Base-by-base conservation (phyloP, 2,888 invertebrate genomes). In the Hydrotaea diabolus region DNA sequence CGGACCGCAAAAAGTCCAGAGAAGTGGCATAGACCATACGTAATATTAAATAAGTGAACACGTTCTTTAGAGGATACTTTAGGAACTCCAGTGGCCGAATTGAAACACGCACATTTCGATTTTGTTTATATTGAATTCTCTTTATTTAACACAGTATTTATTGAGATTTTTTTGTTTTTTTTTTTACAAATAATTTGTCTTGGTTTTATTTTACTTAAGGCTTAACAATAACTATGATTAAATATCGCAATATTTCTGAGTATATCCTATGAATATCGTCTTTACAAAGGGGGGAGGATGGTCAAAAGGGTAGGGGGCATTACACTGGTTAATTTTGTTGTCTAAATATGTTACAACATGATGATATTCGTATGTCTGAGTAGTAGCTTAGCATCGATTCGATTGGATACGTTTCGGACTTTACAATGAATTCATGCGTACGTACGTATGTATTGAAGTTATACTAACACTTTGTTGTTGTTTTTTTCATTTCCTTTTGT, bases 171-270 rank as follows among this genome's bases (percentile, higher is more conserved):
- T 74, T 59, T 74, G 57, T 73, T 78, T 46, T 19, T 46, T 31
- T 71, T 73, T 74, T 85, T 85, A 85, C 82, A 85, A 82, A 80
- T 80, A 82, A 46, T 71, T 69, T 69, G 39, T 66, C 39, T 66
- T 66, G 15, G 17, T 19, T 21, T 64, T 80, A 64, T 57, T 39
- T 57, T 73, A 62, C 84, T 81, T 78, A 81, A 77, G 81, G 43
- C 84, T 85, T 85, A 85, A 85, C 85, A 85, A 82, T 79, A 77
- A 82, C 74, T 85, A 76, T 59, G 79, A 79, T 64, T 57, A 79
- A 71, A 79, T 76, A 73, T 81, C 73, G 78, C 73, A 77, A 73
- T 84, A 66, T 49, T 49, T 59, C 11, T 59, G 21, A 55, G 11
- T 59, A 26, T 8, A 13, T 49, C 21, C 71, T 74, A 69, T 19